A percentile compares a stretch with the other conserved stretches of the same genome.
Conservation (phyloP, 2,797 vertebrate genomes). For the Erpetoichthys calabaricus region DNA sequence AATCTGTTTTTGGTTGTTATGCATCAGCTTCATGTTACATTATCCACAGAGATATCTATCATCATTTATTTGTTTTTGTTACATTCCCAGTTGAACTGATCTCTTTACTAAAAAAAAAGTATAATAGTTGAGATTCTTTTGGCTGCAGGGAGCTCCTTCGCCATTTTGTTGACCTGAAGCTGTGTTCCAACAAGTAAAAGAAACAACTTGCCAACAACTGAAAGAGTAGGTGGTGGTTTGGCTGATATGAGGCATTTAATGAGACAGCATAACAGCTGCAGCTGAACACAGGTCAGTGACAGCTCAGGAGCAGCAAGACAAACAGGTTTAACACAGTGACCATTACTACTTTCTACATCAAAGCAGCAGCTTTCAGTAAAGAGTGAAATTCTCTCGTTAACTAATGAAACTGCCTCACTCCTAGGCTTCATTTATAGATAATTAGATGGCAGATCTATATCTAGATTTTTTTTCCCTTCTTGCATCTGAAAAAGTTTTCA, state of each 20-base stretch:
- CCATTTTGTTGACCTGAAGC: too few relatives aligned
- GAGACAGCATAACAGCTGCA: not conserved
- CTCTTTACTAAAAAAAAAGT: too few relatives aligned
- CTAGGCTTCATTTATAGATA: conserved; percentile 1
- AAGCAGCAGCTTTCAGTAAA: not conserved
- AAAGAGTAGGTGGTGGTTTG: not conserved
- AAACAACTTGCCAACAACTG: not conserved
- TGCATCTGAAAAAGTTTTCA: too few relatives aligned
- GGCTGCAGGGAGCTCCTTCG: too few relatives aligned
- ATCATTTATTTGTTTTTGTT: too few relatives aligned
- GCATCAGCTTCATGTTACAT: too few relatives aligned
- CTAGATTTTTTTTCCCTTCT: too few relatives aligned
- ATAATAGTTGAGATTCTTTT: too few relatives aligned
- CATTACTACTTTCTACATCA: conserved; percentile 6
- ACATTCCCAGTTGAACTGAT: too few relatives aligned
- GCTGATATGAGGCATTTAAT: not conserved
- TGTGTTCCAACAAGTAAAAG: not conserved
- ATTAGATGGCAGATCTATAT: conserved; percentile 3
- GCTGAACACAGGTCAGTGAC: not conserved
- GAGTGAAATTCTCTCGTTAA: not conserved
- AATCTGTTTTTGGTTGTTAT: too few relatives aligned
- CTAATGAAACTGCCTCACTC: conserved; percentile 7
- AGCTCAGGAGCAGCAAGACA: not conserved
- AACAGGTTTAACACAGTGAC: conserved; percentile 1
- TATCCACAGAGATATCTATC: too few relatives aligned